These are phyloP conservation scores for Heptranchias perlo DNA, from an alignment of 2,113 vertebrate genomes.

Conservation along the genomic window DNA sequence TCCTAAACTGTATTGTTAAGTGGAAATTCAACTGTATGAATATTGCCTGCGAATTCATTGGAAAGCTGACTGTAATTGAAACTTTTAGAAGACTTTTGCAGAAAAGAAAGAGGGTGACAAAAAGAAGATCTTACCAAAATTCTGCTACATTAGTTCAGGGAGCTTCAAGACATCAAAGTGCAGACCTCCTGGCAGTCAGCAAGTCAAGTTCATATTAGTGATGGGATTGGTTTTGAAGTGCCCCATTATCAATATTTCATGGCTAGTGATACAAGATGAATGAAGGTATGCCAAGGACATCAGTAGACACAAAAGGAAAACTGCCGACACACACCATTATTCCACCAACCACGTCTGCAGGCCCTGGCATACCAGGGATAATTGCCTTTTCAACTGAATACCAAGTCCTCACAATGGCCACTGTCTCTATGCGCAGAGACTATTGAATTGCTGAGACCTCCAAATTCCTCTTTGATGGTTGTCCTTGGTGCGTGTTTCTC, in stretches of 20 bases:
- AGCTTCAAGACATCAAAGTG: no score
- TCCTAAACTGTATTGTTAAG: no score
- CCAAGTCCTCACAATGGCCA: not conserved
- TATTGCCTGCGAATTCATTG: not conserved
- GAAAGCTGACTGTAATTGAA: not conserved
- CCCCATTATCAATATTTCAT: not conserved
- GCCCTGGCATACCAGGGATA: not conserved
- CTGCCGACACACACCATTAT: not conserved
- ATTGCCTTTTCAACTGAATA: not conserved
- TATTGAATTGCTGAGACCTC: not conserved
- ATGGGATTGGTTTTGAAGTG: no score
- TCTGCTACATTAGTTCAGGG: not conserved
- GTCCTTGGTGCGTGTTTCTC: not conserved
- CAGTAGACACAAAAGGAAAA: not conserved
- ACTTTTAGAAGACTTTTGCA: not conserved
- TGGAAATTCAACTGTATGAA: no score
- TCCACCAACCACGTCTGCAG: not conserved
- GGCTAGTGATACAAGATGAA: not conserved
- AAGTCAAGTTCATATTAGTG: no score
- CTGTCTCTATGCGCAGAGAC: not conserved
- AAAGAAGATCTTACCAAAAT: not conserved
- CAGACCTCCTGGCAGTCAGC: no score
- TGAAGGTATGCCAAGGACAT: not conserved
- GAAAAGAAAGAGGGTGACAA: not conserved
- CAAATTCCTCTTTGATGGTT: not conserved